Conservation (phyloP, 2,113 vertebrate genomes). For the Sceloporus tristichus region DNA sequence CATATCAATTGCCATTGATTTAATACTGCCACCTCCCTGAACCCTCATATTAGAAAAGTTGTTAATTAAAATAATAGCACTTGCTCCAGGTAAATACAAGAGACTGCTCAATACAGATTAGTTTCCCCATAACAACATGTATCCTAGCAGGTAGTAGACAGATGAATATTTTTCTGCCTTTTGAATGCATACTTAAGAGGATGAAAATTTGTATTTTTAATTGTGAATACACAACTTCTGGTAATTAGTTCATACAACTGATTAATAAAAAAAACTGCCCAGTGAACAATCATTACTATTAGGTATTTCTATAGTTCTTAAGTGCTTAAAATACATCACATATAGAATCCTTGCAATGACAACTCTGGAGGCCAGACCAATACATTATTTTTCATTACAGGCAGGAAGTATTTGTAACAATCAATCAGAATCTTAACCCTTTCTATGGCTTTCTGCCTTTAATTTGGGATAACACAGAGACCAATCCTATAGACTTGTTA, state of each 20-base stretch:
- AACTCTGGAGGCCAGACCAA: background rate
- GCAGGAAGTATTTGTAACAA: background rate
- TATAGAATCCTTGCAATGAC: background rate
- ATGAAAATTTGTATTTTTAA: background rate
- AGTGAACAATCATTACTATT: background rate
- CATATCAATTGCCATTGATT: slow-evolving; percentile 3
- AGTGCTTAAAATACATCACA: background rate
- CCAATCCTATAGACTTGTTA: too few species aligned
- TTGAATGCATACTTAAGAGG: background rate
- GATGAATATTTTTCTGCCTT: background rate
- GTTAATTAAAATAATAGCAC: background rate
- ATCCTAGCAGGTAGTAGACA: background rate
- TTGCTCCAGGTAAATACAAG: background rate
- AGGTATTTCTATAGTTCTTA: background rate
- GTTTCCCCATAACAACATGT: background rate
- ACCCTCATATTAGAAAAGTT: background rate
- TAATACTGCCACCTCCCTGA: slow-evolving; percentile 28
- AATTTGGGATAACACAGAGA: too few species aligned
- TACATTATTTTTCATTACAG: background rate
- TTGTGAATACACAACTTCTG: background rate
- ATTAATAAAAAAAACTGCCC: background rate
- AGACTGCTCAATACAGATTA: background rate
- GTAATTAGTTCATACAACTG: background rate
- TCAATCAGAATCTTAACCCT: too few species aligned
- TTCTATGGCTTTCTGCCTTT: too few species aligned